Percentiles rank a stretch among this genome's conserved stretches.
These are phyloP conservation scores for Margarornis squamiger DNA, from an alignment of 2,797 vertebrate species.

Conservation along the genomic window DNA sequence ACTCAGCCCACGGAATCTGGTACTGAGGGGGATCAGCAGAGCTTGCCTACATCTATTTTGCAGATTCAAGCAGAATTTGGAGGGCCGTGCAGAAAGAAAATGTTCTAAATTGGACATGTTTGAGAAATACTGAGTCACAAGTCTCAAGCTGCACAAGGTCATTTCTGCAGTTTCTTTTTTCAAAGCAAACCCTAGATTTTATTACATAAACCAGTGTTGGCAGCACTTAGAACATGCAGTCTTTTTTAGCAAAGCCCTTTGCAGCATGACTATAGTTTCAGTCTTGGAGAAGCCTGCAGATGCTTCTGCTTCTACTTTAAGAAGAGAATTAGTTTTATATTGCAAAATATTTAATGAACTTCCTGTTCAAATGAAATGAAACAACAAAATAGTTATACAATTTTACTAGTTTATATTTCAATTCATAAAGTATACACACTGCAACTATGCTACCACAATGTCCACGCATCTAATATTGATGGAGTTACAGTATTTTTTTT, in stretches of 20 bases:
- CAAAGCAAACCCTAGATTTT: slow-evolving; percentile 33
- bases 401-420: slow-evolving; percentile 92
- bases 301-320: slow-evolving; percentile 29
- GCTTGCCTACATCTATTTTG: slow-evolving; percentile 21
- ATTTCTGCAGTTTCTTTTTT: slow-evolving; percentile 47
- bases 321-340: slow-evolving; percentile 46
- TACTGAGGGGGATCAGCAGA: background rate
- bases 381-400: slow-evolving; percentile 76
- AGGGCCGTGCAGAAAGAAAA: background rate
- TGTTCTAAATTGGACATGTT: slow-evolving; percentile 30
- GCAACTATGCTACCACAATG: slow-evolving; percentile 92
- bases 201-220: slow-evolving; percentile 42
- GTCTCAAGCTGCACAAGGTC: slow-evolving; percentile 49
- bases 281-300: slow-evolving; percentile 6
- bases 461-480: slow-evolving; percentile 89
- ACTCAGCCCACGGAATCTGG: background rate
- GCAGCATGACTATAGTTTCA: background rate
- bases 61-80: slow-evolving; percentile 53
- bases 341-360: slow-evolving; percentile 71
- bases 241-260: slow-evolving; percentile 57
- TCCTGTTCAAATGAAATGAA: slow-evolving; percentile 75
- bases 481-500: slow-evolving; percentile 82
- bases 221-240: slow-evolving; percentile 22
- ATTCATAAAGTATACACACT: slow-evolving; percentile 92
- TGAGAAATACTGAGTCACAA: slow-evolving; percentile 58